Evolutionary conservation across 2,797 vertebrate genomes (phyloP), one percentile per base, ranked within the genome.

Genomic region (Avahi laniger): DNA sequence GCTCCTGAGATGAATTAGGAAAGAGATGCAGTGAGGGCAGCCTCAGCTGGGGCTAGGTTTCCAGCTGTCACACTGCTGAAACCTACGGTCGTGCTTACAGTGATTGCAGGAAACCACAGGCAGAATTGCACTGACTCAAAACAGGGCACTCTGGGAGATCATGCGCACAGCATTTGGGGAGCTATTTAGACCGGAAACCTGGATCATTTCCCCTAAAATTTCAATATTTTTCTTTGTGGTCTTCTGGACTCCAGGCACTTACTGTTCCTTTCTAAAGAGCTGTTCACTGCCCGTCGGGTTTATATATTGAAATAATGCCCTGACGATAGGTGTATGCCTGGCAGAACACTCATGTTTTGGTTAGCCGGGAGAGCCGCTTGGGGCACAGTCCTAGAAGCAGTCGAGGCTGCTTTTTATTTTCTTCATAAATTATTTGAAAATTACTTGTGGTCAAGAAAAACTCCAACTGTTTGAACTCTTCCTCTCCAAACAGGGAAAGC

Each of bases 1-100:
- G 79, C 69, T 76, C 76, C 54, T 61, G n/a, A 78, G 67, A 59
- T 41, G 82, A 89, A 80, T 95, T 92, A 84, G 35, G 93, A 88
- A 89, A 90, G 87, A 57, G 75, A 79, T 26, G 13, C 33, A 22
- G 78, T 59, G 30, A 73, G 35, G 22, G 80, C 46, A 48, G 75
- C 67, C 61, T 52, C 33, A 89, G 88, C 79, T 33, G 10, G 48
- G 84, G 76, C 67, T 92, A 18, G 65, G 78, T 87, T 94, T 38
- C 69, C 28, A 82, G 43, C 48, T 90, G 5, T 80, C 35, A 5
- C 17, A 9, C 33, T 93, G 54, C 67, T 57, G 28, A 93, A 91
- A 86, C 73, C 54, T 63, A 59, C 91, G 61, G 89, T n/a, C 46
- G 13, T 28, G 20, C 50, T 72, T 43, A 7, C 26, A 1, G 33